These are phyloP conservation scores for Synodontis membranacea DNA, from an alignment of 2,113 vertebrate species.

Conservation along the genomic window DNA sequence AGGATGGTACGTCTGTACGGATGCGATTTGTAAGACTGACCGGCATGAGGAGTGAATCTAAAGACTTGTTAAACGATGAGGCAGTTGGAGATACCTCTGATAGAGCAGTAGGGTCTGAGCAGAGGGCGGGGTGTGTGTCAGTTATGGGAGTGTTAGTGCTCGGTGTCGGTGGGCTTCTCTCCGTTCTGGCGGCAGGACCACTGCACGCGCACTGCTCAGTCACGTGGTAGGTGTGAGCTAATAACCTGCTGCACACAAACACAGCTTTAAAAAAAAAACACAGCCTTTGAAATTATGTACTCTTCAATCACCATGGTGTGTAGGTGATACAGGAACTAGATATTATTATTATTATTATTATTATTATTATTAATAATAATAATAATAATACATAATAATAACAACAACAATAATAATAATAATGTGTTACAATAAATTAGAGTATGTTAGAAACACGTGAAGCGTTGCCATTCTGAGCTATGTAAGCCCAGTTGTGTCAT, in stretches of 20 bases:
- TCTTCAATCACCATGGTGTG: background rate
- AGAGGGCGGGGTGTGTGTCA: constrained; percentile 14
- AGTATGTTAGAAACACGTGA: background rate
- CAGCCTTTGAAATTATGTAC: background rate
- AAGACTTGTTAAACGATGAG: constrained; percentile 2
- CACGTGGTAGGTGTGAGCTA: constrained; percentile 35
- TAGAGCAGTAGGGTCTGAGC: background rate
- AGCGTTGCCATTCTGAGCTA: background rate
- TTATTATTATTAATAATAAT: background rate
- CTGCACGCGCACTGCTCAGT: constrained; percentile 51
- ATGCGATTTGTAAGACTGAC: background rate
- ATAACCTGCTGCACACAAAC: background rate
- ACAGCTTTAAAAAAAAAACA: background rate
- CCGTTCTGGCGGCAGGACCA: constrained; percentile 40
- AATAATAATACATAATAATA: background rate
- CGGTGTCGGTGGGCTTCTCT: constrained; percentile 24
- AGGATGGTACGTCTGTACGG: constrained; percentile 18
- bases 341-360: background rate
- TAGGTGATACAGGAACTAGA: background rate
- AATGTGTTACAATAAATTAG: background rate
- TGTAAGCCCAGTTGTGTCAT: background rate
- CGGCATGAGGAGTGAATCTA: constrained; percentile 8
- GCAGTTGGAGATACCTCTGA: background rate
- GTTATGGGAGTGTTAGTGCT: constrained; percentile 16
- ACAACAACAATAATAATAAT: background rate